Base-by-base conservation (phyloP, 2,888 invertebrate species). In the Alsophila aescularia region DNA sequence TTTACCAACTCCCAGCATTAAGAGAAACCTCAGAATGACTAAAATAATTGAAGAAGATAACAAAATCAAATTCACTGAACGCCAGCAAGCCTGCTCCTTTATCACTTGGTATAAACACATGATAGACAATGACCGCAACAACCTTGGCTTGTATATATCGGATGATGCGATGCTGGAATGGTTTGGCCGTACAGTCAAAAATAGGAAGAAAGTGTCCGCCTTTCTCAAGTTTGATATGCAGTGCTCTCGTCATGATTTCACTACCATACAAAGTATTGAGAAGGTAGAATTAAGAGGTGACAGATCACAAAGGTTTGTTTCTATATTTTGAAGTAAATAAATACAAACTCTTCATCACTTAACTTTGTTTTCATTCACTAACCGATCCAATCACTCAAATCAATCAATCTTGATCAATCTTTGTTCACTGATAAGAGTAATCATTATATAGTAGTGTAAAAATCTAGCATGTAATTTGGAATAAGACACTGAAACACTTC, bases 141-240 rank as follows among this genome's bases (percentile, higher is more conserved):
- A 89, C 56, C 64, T 93, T 0, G 79, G 87, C 6, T 68, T 92
- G 21, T 92, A 92, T 64, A 67, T 93, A 16, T 85, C 92, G 13
- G 91, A 93, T 58, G 86, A 93, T 70, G 87, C 93, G 1, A 76
- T 87, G 0, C 77, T 95, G 1, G 93, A 94, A 73, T 95, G 94
- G 94, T 95, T 95, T 74, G 95, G 94, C 0, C 85, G 92, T 47
- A 93, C 93, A 9, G 85, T 94, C 6, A 93, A 87, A 71, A 93
- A 93, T 0, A 92, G 91, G 60, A 92, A 90, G 71, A 93, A 93
- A 69, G 93, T 94, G 0, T 76, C 88, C 1, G 77, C 86, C 3
- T 94, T 94, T 63, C 67, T 94, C 2, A 93, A 93, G 66, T 82
- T 82, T 82, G 89, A 92, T 42, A 93, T 93, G 82, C 85, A 90